phyloP scores from a whole-genome alignment of 35 echinoderm and acorn worm genomes.

The Nesometra sesokonis region DNA sequence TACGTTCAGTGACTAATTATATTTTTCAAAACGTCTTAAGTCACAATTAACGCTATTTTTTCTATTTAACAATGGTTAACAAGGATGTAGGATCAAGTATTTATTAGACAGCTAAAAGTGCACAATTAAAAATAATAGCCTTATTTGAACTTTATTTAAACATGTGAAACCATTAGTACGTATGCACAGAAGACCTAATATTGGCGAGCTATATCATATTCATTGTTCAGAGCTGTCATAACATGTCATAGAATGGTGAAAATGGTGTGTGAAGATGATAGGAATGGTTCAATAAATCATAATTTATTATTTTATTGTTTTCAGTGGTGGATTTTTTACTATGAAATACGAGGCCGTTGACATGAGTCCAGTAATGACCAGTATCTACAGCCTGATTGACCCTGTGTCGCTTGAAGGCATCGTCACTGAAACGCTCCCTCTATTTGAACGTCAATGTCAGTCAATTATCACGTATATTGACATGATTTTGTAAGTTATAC shows the following conservation, averaged over 20 bases:
- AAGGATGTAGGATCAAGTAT: too few relatives aligned
- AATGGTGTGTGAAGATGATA: too few relatives aligned
- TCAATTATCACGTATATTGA: slow-evolving; percentile 57
- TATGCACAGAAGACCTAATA: too few relatives aligned
- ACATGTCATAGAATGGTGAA: not conserved
- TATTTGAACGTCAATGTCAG: slow-evolving; percentile 88
- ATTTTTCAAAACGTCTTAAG: too few relatives aligned
- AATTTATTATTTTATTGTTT: slow-evolving; percentile 14
- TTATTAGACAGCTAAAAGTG: too few relatives aligned
- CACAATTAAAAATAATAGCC: too few relatives aligned
- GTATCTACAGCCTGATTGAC: slow-evolving; percentile 51
- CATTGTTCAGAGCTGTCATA: not conserved
- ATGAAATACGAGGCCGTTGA: slow-evolving; percentile 82
- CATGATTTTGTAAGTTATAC: slow-evolving; percentile 59
- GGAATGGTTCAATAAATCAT: not conserved
- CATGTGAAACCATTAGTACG: too few relatives aligned
- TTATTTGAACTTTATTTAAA: too few relatives aligned
- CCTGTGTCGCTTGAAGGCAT: slow-evolving; percentile 53
- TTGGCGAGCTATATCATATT: not conserved
- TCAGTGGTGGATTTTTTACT: slow-evolving; percentile 92
- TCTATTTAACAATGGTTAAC: too few relatives aligned
- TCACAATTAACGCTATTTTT: too few relatives aligned
- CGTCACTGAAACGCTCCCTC: slow-evolving; percentile 67
- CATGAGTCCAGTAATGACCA: slow-evolving; percentile 29
- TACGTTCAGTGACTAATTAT: too few relatives aligned